Conservation (phyloP, 2,113 vertebrate genomes). For the Ammospiza nelsoni region DNA sequence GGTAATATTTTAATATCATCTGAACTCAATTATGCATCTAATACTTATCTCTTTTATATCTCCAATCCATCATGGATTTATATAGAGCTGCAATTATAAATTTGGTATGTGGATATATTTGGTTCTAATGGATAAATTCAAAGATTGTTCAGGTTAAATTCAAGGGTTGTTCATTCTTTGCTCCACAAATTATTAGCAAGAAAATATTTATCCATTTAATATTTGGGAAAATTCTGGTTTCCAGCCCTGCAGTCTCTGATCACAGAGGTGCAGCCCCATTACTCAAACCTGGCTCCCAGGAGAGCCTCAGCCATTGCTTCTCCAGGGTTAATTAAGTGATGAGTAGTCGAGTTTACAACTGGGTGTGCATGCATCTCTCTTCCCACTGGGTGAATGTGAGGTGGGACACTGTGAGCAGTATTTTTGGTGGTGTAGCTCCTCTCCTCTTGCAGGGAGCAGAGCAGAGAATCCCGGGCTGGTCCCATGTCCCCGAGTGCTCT, state of each 20-base stretch:
- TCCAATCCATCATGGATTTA: neutral
- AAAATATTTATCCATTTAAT: neutral
- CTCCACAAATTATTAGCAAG: neutral
- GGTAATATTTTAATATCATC: neutral
- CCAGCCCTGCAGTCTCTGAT: neutral
- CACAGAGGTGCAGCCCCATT: rapidly evolving
- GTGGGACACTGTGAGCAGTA: neutral
- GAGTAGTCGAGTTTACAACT: rapidly evolving
- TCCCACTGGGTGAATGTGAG: rapidly evolving
- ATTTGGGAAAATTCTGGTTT: neutral
- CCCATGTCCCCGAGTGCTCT: neutral
- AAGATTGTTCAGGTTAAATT: rapidly evolving
- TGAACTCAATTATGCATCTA: neutral
- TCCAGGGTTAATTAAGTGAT: rapidly evolving
- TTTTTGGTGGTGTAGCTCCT: neutral
- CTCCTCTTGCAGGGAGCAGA: neutral
- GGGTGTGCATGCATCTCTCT: neutral
- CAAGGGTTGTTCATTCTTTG: neutral
- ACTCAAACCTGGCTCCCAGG: neutral
- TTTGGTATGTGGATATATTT: neutral
- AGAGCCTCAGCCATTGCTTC: neutral
- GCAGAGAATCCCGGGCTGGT: neutral
- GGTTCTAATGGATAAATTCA: neutral
- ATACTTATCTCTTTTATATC: neutral
- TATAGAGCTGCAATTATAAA: neutral